Evolutionary conservation across 1,140 invertebrate genomes (phyloP).

Genomic region (Euglossa dilemma): DNA sequence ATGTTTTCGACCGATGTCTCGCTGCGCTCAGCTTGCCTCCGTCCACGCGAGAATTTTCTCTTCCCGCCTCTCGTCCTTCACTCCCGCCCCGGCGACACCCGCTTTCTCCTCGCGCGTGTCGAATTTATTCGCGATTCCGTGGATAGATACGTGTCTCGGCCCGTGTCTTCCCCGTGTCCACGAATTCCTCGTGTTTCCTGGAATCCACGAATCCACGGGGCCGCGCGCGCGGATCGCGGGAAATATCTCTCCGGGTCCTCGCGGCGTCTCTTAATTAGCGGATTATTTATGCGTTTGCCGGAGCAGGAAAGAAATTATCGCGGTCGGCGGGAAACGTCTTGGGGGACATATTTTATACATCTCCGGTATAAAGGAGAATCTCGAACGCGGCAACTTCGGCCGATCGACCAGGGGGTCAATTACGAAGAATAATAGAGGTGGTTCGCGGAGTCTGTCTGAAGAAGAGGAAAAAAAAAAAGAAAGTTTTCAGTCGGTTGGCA

Average conservation of each 20-base stretch:
- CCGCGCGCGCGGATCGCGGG: too few species aligned
- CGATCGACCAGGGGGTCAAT: slow-evolving; percentile 8
- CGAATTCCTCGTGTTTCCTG: neutral
- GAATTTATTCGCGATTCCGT: slow-evolving; percentile 59
- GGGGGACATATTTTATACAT: neutral
- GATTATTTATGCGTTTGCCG: neutral
- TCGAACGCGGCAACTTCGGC: neutral
- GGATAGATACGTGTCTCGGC: slow-evolving; percentile 36
- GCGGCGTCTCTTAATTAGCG: neutral
- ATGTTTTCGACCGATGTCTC: slow-evolving; percentile 76
- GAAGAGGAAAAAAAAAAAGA: neutral
- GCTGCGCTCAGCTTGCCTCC: slow-evolving; percentile 77
- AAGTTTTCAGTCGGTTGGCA: slow-evolving; percentile 21
- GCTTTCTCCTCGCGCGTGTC: slow-evolving; percentile 28
- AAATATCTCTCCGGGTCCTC: neutral
- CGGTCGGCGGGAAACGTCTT: neutral
- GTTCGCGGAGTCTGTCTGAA: slow-evolving; percentile 15
- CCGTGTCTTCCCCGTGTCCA: neutral
- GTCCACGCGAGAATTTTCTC: slow-evolving; percentile 62
- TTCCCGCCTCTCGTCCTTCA: slow-evolving; percentile 44
- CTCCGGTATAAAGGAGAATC: too few species aligned
- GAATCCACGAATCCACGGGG: neutral
- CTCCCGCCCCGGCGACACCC: neutral
- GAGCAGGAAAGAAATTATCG: neutral
- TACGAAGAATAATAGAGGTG: slow-evolving; percentile 5